These are phyloP conservation scores for Benitochromis conjunctus DNA, from an alignment of 2,113 vertebrate species.

Conservation along the genomic window DNA sequence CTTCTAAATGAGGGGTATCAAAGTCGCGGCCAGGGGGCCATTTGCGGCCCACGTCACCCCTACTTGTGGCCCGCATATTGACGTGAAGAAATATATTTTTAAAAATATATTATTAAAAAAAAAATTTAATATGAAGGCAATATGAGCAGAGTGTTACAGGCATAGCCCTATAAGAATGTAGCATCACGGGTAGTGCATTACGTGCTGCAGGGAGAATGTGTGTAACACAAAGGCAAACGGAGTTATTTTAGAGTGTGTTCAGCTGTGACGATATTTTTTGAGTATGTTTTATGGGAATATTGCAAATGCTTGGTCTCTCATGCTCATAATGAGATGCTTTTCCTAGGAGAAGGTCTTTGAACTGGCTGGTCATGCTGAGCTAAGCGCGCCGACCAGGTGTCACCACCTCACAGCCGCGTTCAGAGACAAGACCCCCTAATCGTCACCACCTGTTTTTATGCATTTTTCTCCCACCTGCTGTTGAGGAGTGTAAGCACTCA, in stretches of 20 bases:
- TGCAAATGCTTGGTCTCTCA: not conserved
- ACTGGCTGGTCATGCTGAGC: constrained; percentile 35
- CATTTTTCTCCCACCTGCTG: not conserved
- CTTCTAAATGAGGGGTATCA: not conserved
- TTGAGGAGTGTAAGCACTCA: not conserved
- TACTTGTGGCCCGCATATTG: too few species aligned
- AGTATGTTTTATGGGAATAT: not conserved
- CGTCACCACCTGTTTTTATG: constrained; percentile 36
- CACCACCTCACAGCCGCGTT: constrained; percentile 36
- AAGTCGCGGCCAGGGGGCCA: too few species aligned
- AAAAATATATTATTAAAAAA: too few species aligned
- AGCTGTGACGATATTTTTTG: not conserved
- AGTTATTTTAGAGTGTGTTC: not conserved
- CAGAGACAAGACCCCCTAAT: constrained; percentile 42
- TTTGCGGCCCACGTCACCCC: too few species aligned
- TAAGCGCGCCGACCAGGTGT: constrained; percentile 44
- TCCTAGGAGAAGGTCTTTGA: constrained; percentile 8
- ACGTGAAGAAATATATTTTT: too few species aligned
- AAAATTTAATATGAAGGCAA: too few species aligned
- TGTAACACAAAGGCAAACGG: too few species aligned
- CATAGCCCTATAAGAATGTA: too few species aligned
- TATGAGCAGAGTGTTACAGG: too few species aligned
- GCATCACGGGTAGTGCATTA: too few species aligned
- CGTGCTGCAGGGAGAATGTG: too few species aligned
- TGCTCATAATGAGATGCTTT: constrained; percentile 1